phyloP scores from a whole-genome alignment of 2,888 invertebrate species.

The Limnephilus auricula region DNA sequence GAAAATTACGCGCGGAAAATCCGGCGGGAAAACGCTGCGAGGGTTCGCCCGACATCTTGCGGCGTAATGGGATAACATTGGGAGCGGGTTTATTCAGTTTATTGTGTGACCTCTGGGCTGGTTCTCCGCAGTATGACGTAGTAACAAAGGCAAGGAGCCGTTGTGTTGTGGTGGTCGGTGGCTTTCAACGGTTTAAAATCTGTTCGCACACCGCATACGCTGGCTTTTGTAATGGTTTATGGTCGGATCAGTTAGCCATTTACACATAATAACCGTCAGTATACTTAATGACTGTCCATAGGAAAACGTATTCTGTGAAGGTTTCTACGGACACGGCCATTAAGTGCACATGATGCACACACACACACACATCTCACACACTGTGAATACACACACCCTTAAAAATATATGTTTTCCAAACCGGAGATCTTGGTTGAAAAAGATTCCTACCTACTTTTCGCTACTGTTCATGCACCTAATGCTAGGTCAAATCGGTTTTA shows the following conservation, averaged over 20 bases:
- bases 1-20: conserved; percentile 56
- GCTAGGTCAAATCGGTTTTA: background rate
- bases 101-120: conserved; percentile 60
- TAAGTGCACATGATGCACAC: background rate
- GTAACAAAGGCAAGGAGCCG: conserved; percentile 15
- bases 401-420: too few species aligned
- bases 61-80: conserved; percentile 62
- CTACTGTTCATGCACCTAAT: background rate
- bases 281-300: background rate
- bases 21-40: conserved; percentile 24
- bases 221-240: too few species aligned
- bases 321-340: background rate
- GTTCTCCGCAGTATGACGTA: conserved; percentile 62
- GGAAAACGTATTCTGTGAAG: background rate
- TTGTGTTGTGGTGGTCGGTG: conserved; percentile 42
- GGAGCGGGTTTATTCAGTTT: conserved; percentile 53
- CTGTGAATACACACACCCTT: too few species aligned
- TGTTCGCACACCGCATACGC: background rate
- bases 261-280: background rate
- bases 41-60: conserved; percentile 50
- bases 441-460: background rate
- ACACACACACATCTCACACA: background rate
- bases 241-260: background rate
- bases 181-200: conserved; percentile 6
- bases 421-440: background rate